A percentile compares a stretch with the other conserved stretches of the same genome.
These are phyloP conservation scores for Morpho helenor DNA, from an alignment of 2,888 invertebrate genomes.

Conservation along the genomic window DNA sequence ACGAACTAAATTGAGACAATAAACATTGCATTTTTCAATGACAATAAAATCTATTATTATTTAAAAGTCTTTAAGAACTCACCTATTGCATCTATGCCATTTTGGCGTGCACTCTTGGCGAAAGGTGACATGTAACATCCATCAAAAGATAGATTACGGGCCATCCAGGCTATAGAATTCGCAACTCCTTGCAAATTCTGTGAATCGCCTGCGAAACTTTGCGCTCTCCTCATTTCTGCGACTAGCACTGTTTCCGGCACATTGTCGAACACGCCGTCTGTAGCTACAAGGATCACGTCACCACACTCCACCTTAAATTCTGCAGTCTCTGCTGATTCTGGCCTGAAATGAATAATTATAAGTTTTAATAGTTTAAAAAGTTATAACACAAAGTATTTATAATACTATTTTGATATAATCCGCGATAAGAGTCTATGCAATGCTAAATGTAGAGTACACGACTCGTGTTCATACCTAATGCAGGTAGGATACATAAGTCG, in stretches of 20 bases:
- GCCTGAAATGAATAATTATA: slow-evolving; percentile 73
- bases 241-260: slow-evolving; percentile 94
- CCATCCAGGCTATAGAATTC: slow-evolving; percentile 97
- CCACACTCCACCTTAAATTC: slow-evolving; percentile 94
- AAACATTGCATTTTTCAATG: too few species aligned
- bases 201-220: slow-evolving; percentile 74
- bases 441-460: too few species aligned
- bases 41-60: too few species aligned
- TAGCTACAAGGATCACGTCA: slow-evolving; percentile 96
- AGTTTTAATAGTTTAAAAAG: neutral
- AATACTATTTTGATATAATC: too few species aligned
- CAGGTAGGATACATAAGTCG: too few species aligned
- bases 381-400: too few species aligned
- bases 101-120: slow-evolving; percentile 93
- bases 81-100: slow-evolving; percentile 96
- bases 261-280: slow-evolving; percentile 99
- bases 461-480: too few species aligned
- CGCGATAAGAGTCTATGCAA: too few species aligned
- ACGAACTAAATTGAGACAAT: too few species aligned
- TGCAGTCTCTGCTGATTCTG: slow-evolving; percentile 93
- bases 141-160: slow-evolving; percentile 95
- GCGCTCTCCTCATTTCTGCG: slow-evolving; percentile 88
- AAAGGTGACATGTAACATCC: slow-evolving; percentile 97
- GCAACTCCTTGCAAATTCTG: slow-evolving; percentile 92
- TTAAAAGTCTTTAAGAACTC: slow-evolving; percentile 14